Evolutionary conservation across 2,797 vertebrate genomes (phyloP), one percentile per base, ranked within the genome.

Genomic region (Anguilla megastoma): DNA sequence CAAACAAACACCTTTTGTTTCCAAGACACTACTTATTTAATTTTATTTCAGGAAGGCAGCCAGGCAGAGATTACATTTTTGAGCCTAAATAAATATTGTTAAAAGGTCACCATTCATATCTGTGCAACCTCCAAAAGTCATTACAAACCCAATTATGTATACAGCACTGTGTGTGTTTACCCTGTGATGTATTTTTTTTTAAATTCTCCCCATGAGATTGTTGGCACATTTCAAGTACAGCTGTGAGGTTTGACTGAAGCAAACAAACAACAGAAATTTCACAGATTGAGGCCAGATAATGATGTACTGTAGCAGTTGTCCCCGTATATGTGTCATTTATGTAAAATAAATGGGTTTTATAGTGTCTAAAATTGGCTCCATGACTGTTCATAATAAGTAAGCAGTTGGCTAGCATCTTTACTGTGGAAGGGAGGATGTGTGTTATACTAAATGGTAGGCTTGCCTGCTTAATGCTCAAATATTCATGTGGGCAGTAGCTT

Each of bases 31-130:
- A 90, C 92, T 88, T 92, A 85, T 85, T 87, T 93, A 91, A 86
- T 92, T 94, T 16, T 89, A 91, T 90, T 89, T 89, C 89, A 93
- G 92, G 94, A 94, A 95, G 92, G 92, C 93, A 94, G 92, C 91
- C 94, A 87, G 91, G 92, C 87, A 93, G 88, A 92, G 93, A 95
- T 95, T 95, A 93, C 91, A 94, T 95, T 86, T 95, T 93, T 93
- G 92, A 91, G 94, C 93, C 94, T 95, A 94, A 95, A 95, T 94
- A 95, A 95, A 95, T 95, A 93, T 92, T 93, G 86, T 91, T 91
- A 94, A 95, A 96, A 95, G 95, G 95, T 95, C 95, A 95, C 93
- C 93, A 93, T 93, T 95, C 94, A 94, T 95, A 95, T 95, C 95
- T 95, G 94, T 93, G 93, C 94, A 95, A 94, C 95, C 94, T 95